Conservation (phyloP, 2,888 invertebrate genomes). For the Punctoribates punctum region DNA sequence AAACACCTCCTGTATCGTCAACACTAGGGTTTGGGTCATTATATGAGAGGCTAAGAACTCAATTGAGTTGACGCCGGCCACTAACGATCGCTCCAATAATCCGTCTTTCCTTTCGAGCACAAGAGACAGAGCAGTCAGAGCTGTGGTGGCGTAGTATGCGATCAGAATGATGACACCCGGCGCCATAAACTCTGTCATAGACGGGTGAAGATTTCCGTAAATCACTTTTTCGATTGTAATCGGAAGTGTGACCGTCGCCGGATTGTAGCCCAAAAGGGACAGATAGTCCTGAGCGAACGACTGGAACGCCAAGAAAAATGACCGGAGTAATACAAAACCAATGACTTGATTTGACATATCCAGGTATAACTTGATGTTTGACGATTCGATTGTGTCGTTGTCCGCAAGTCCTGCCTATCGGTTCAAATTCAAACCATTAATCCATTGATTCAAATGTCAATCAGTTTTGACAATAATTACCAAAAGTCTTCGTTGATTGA, state of each 20-base stretch:
- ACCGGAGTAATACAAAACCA: slow-evolving; percentile 39
- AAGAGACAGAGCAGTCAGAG: slow-evolving; percentile 83
- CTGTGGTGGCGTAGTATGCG: slow-evolving; percentile 93
- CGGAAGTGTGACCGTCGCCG: slow-evolving; percentile 43
- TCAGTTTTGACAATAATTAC: not conserved
- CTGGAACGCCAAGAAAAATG: slow-evolving; percentile 43
- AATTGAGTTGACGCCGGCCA: slow-evolving; percentile 83
- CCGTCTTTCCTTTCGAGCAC: slow-evolving; percentile 89
- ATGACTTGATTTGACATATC: slow-evolving; percentile 43
- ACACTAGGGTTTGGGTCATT: slow-evolving; percentile 87
- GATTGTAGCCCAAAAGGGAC: slow-evolving; percentile 41
- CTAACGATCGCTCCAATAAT: slow-evolving; percentile 84
- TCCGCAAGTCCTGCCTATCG: slow-evolving; percentile 40
- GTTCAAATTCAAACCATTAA: not conserved
- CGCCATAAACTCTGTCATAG: slow-evolving; percentile 70
- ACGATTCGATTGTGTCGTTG: slow-evolving; percentile 40
- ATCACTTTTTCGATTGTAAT: slow-evolving; percentile 43
- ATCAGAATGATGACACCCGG: slow-evolving; percentile 92
- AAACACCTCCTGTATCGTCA: slow-evolving; percentile 79
- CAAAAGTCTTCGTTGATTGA: slow-evolving; percentile 41
- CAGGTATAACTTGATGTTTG: slow-evolving; percentile 39
- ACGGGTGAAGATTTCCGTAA: slow-evolving; percentile 64
- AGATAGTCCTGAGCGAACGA: slow-evolving; percentile 42
- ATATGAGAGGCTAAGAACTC: slow-evolving; percentile 92
- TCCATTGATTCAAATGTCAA: not conserved